Percentiles rank a stretch among this genome's conserved stretches.
phyloP scores from a whole-genome alignment of 2,797 vertebrate species.

The Ptychobarbus kaznakovi region DNA sequence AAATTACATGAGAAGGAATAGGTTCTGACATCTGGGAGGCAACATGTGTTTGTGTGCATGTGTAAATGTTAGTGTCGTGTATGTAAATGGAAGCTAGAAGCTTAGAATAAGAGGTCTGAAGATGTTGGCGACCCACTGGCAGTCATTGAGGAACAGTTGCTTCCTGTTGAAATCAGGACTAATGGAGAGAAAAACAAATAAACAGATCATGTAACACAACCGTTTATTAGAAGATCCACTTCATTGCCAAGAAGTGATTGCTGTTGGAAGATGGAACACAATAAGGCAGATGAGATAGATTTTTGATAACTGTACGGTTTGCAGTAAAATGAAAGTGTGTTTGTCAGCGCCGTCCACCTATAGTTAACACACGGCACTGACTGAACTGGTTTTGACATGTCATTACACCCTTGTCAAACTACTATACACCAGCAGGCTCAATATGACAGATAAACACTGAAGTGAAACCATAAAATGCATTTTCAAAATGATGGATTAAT shows the following conservation, averaged over 20 bases:
- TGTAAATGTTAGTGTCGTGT: slow-evolving; percentile 29
- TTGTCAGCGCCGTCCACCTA: slow-evolving; percentile 15
- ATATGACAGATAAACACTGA: slow-evolving; percentile 43
- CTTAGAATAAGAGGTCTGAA: slow-evolving; percentile 37
- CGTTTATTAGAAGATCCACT: slow-evolving; percentile 16
- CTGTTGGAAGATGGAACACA: neutral
- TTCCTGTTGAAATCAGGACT: slow-evolving; percentile 60
- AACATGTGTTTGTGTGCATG: slow-evolving; percentile 40
- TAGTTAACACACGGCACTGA: slow-evolving; percentile 16
- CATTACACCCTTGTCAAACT: slow-evolving; percentile 41
- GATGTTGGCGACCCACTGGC: slow-evolving; percentile 44
- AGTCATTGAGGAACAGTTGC: slow-evolving; percentile 49
- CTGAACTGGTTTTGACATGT: slow-evolving; percentile 41
- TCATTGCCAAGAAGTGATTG: neutral
- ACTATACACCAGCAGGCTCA: slow-evolving; percentile 14
- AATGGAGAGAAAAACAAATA: slow-evolving; percentile 29
- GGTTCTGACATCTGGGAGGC: slow-evolving; percentile 36
- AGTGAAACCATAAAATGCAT: slow-evolving; percentile 25
- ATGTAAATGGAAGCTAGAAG: slow-evolving; percentile 40
- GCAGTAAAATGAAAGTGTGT: neutral
- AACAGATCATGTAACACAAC: slow-evolving; percentile 10
- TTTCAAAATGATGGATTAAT: slow-evolving; percentile 48
- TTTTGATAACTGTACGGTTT: neutral
- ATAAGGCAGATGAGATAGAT: neutral
- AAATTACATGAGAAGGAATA: slow-evolving; percentile 36